Evolutionary conservation across 1,140 invertebrate species (phyloP).

Genomic region (Diprion similis): DNA sequence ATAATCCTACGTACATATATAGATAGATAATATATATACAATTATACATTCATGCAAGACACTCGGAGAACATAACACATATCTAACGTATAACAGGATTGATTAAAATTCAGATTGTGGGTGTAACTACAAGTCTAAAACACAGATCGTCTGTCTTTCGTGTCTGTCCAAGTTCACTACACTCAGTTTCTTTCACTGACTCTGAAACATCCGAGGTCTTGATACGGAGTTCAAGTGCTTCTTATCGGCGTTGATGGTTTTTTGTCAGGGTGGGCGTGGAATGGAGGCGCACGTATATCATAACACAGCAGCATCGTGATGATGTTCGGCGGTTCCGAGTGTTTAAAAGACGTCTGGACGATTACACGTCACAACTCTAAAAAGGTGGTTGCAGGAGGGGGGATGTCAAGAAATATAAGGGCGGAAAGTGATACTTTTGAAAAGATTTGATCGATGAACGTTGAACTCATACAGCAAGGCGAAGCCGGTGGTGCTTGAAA

Average conservation of each 20-base stretch:
- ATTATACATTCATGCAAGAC: no score
- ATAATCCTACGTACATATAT: no score
- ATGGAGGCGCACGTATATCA: not conserved
- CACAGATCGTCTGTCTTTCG: no score
- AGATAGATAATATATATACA: no score
- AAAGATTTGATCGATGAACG: not conserved
- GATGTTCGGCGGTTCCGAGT: not conserved
- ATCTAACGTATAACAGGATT: no score
- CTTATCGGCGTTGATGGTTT: not conserved
- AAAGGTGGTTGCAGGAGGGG: not conserved
- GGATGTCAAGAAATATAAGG: no score
- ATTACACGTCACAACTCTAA: not conserved
- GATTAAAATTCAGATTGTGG: no score
- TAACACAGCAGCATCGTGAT: not conserved
- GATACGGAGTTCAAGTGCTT: not conserved
- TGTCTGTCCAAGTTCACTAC: no score
- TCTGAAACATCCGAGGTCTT: not conserved
- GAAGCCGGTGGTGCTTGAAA: not conserved
- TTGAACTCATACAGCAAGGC: not conserved
- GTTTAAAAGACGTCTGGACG: not conserved
- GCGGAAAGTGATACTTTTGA: not conserved
- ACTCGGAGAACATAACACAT: no score
- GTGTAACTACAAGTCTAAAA: no score
- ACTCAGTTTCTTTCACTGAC: not conserved
- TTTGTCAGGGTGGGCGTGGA: not conserved